Conservation (phyloP, 30 jellyfish, hydroid and myxozoan genomes). For the Sanderia malayensis region DNA sequence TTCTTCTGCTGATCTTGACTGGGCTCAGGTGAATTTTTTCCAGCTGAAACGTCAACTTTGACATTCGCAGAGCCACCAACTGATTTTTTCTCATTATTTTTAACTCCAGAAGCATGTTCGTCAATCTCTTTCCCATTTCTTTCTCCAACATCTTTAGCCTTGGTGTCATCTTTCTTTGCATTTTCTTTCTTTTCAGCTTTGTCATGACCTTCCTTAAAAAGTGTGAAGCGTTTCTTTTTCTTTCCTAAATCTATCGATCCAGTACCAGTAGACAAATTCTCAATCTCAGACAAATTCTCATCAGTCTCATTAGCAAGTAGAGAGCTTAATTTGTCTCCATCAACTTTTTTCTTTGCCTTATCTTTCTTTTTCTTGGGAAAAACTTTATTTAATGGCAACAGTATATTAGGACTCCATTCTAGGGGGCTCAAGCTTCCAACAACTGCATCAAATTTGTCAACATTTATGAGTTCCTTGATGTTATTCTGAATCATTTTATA, state of each 20-base stretch:
- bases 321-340: constrained; percentile 4
- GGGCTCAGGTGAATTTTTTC: no score
- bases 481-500: not conserved
- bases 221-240: constrained; percentile 29
- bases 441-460: constrained; percentile 28
- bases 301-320: constrained; percentile 31
- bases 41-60: no score
- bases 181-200: constrained; percentile 13
- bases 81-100: constrained; percentile 1
- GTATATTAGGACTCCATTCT: constrained; percentile 7
- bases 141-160: not conserved
- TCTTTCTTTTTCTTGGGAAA: constrained; percentile 11
- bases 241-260: not conserved
- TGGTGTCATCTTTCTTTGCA: not conserved
- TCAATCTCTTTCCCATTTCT: not conserved
- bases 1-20: constrained; percentile 14
- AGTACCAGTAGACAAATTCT: no score
- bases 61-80: no score
- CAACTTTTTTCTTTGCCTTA: constrained; percentile 7
- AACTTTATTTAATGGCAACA: constrained; percentile 28
- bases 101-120: not conserved
- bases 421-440: constrained; percentile 22
- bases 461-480: constrained; percentile 22
- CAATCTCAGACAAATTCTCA: constrained; percentile 29
- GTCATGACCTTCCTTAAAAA: constrained; percentile 36